phyloP scores from a whole-genome alignment of 2,797 vertebrate genomes.

The Anisognathus igniventris region DNA sequence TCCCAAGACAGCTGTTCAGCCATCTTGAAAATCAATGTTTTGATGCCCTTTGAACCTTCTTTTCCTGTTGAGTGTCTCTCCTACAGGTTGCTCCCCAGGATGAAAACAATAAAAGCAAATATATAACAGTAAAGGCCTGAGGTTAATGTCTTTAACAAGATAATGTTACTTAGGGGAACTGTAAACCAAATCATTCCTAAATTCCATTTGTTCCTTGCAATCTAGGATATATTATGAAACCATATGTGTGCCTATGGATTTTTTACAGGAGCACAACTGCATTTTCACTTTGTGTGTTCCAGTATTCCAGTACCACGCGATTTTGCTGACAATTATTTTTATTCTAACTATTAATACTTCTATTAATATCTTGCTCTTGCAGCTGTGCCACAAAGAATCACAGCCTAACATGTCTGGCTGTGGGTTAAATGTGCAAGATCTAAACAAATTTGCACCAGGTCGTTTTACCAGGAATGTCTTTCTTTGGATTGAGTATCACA shows the following conservation, averaged over 20 bases:
- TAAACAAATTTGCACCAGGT: not conserved
- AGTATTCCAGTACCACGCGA: not conserved
- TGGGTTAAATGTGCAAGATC: not conserved
- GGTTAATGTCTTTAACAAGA: slow-evolving; percentile 80
- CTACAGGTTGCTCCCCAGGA: slow-evolving; percentile 74
- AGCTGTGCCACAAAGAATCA: not conserved
- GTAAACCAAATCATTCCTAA: slow-evolving; percentile 74
- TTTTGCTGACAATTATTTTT: not conserved
- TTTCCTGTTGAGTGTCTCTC: slow-evolving; percentile 72
- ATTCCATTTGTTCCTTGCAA: slow-evolving; percentile 70
- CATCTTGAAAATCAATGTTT: slow-evolving; percentile 84
- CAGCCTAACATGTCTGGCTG: not conserved
- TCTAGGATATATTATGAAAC: slow-evolving; percentile 68
- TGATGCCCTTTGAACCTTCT: slow-evolving; percentile 77
- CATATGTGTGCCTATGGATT: slow-evolving; percentile 58
- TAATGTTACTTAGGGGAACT: slow-evolving; percentile 80
- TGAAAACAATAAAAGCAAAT: slow-evolving; percentile 77
- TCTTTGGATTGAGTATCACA: not conserved
- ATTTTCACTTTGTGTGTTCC: not conserved
- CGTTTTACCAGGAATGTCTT: not conserved
- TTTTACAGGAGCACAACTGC: not conserved
- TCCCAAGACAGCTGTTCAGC: slow-evolving; percentile 74
- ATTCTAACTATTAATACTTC: not conserved
- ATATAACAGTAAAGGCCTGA: slow-evolving; percentile 75
- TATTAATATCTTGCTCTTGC: not conserved